Base-by-base conservation (phyloP, 2,888 invertebrate species). In the Therioaphis trifolii region DNA sequence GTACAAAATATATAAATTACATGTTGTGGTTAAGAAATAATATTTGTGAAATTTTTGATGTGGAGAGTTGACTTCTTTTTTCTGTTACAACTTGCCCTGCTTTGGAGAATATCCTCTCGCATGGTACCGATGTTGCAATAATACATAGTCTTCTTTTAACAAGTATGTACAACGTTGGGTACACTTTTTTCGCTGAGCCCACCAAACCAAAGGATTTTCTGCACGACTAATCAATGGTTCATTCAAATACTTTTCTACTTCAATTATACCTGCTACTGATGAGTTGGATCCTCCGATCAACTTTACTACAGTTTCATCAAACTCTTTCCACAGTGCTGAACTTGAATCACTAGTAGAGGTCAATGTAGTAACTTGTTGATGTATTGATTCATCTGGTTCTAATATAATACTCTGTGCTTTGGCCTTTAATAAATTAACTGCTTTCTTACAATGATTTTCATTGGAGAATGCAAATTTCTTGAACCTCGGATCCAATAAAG, bases 31-130 rank as follows among this genome's bases (percentile, higher is more conserved):
- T 86, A 55, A 15, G 15, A 55, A 55, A 55, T 55, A 55, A 55
- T 11, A 55, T 55, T 55, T 55, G 43, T 43, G 43, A 43, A 43
- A 43, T 43, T 43, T 43, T 43, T 43, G 43, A 43, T 43, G 43
- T 43, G 43, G 76, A 85, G 43, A 87, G 84, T 61, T 86, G 76
- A 84, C 85, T 87, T 86, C 86, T 72, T 84, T 86, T 85, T n/a
- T 87, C 86, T 46, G 85, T 86, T 11, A 55, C 21, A 55, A 55
- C 55, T 55, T n/a, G 55, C 9, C 24, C 63, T 63, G 63, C 63
- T 63, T 63, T 63, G 2, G 63, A 63, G n/a, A n/a, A n/a, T n/a
- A n/a, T n/a, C n/a, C n/a, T n/a, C n/a, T n/a, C n/a, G n/a, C n/a
- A n/a, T n/a, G 63, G 63, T 63, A 63, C 63, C 24, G 63, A 63